Base-by-base conservation (phyloP, 2,797 vertebrate species). In the Triplophysa yarkandensis region DNA sequence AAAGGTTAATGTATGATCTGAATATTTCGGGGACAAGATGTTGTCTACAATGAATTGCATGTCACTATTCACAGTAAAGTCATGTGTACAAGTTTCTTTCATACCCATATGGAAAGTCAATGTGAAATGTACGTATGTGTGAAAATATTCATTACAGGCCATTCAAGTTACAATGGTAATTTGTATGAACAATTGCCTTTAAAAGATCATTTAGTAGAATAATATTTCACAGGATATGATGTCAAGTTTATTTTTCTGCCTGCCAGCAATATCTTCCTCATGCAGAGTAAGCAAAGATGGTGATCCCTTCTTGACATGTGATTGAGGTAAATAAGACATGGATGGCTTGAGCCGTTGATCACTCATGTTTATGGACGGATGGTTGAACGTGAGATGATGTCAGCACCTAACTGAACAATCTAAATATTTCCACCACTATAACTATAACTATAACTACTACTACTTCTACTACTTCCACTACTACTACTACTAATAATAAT, bases 311-410 rank as follows among this genome's bases (percentile, higher is more conserved):
- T 69, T 86, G 87, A 85, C 85, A 84, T 84, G 83, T 83, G 79
- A 85, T 86, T 89, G 87, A 88, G 86, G 86, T 82, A 86, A 90
- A 90, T 89, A 89, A 90, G 85, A 88, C 84, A 73, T 86, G 86
- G 82, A 77, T 80, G 81, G 70, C 61, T 3, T 39, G 11, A 39
- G 13, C 89, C 63, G 76, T 86, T 80, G 87, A 90, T 92, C 86
- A 87, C 86, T 91, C 86, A 80, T 85, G 78, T 81, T 87, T 75
- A 58, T 72, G 81, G 85, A 85, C 86, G 73, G 81, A 23, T 78
- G 74, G 85, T 87, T 83, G 85, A 88, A 64, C 79, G 78, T 70
- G 57, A 68, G 79, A 68, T 77, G 52, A 80, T 82, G 68, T 77
- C 34, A 41, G 82, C 86, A 87, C 87, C 87, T 89, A 74, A 80